Percentiles rank a stretch among this genome's conserved stretches.
Evolutionary conservation across 2,888 invertebrate species (phyloP).

Genomic region (Physocephala rufipes): DNA sequence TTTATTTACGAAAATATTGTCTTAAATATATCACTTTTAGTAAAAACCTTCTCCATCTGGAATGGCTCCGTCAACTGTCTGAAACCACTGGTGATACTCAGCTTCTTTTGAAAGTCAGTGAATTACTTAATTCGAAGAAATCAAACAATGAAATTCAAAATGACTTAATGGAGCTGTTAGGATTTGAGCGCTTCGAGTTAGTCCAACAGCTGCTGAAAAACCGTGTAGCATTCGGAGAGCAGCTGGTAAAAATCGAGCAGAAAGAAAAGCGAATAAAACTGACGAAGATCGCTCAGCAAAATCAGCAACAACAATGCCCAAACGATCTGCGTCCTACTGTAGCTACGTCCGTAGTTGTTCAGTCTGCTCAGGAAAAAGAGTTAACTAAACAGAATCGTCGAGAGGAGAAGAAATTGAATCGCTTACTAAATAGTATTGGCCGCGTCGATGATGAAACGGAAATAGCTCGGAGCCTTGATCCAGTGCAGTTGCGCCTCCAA

Average conservation of each 20-base stretch:
- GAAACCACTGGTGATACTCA: constrained; percentile 53
- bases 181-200: constrained; percentile 84
- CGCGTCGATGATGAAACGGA: constrained; percentile 51
- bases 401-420: constrained; percentile 80
- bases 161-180: constrained; percentile 85
- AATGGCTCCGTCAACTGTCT: constrained; percentile 53
- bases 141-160: constrained; percentile 78
- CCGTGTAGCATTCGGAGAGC: constrained; percentile 68
- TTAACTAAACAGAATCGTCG: constrained; percentile 80
- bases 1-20: not conserved
- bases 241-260: constrained; percentile 58
- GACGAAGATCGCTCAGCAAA: constrained; percentile 46
- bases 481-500: constrained; percentile 60
- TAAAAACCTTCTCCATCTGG: constrained; percentile 50
- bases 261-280: constrained; percentile 54
- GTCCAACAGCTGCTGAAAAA: constrained; percentile 75
- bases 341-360: constrained; percentile 82
- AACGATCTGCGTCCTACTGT: constrained; percentile 70
- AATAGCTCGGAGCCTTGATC: constrained; percentile 66
- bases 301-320: constrained; percentile 41
- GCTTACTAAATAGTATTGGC: constrained; percentile 54
- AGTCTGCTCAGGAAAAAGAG: constrained; percentile 84
- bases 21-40: constrained; percentile 17
- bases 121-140: constrained; percentile 71
- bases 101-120: constrained; percentile 51